Evolutionary conservation across 1,140 invertebrate genomes (phyloP).

Genomic region (Caenorhabditis remanei): DNA sequence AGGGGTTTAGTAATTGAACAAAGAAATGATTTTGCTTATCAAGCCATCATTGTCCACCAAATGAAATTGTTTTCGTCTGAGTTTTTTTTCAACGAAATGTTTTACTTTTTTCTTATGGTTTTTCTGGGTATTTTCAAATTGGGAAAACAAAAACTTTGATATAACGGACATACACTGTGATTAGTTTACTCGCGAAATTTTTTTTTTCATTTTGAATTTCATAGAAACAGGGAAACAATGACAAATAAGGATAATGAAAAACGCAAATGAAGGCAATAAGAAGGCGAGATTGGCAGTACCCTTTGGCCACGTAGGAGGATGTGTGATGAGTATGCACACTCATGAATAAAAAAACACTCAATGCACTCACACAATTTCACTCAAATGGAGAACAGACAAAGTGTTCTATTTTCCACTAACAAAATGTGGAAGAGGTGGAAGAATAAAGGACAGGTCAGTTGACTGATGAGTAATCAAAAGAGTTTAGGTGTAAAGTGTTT

Average conservation of each 20-base stretch:
- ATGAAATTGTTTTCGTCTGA: neutral
- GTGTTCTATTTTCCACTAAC: neutral
- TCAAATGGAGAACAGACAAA: neutral
- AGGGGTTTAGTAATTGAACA: neutral
- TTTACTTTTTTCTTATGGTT: neutral
- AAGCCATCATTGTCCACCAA: neutral
- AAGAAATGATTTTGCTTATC: neutral
- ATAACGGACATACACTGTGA: too few relatives aligned
- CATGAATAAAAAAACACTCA: neutral
- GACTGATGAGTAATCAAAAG: slow-evolving; percentile 50
- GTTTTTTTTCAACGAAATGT: neutral
- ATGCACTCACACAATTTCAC: slow-evolving; percentile 11
- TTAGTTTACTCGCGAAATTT: too few relatives aligned
- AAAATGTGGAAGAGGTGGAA: neutral
- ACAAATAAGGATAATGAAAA: neutral
- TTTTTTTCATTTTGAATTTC: too few relatives aligned
- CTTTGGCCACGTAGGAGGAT: neutral
- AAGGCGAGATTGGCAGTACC: neutral
- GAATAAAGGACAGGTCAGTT: neutral
- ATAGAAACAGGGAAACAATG: neutral
- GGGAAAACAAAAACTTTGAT: neutral
- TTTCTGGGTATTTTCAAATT: neutral
- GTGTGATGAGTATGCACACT: neutral
- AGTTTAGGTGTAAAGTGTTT: slow-evolving; percentile 27
- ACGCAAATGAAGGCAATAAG: slow-evolving; percentile 45